Conservation (phyloP, 2,797 vertebrate species). For the Urosaurus nigricauda region DNA sequence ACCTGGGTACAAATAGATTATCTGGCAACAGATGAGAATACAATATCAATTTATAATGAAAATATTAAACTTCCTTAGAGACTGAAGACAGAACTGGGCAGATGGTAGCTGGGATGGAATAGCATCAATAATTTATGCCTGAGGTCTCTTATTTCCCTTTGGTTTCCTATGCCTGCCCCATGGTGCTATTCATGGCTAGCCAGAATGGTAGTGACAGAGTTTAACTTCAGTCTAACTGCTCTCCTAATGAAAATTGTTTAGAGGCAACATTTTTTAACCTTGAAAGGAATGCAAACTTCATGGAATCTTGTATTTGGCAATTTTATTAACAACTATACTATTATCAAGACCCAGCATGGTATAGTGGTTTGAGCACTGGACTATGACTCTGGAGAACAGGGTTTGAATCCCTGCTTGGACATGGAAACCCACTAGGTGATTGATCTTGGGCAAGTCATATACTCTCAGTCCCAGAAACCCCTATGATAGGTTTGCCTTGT, state of each 20-base stretch:
- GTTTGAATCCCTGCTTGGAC: too few relatives aligned
- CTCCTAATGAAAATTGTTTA: neutral
- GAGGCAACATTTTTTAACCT: neutral
- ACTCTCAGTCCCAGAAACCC: too few relatives aligned
- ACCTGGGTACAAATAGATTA: slow-evolving; percentile 11
- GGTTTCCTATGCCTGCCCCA: slow-evolving; percentile 15
- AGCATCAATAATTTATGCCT: slow-evolving; percentile 29
- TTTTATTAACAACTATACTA: neutral
- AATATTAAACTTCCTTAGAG: slow-evolving; percentile 38
- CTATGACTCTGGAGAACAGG: too few relatives aligned
- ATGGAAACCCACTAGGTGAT: too few relatives aligned
- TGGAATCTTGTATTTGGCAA: neutral
- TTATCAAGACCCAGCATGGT: too few relatives aligned
- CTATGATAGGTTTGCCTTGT: too few relatives aligned
- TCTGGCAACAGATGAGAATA: neutral
- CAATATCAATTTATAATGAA: slow-evolving; percentile 28
- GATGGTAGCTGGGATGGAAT: slow-evolving; percentile 7
- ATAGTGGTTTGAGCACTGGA: too few relatives aligned
- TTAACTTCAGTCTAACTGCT: neutral
- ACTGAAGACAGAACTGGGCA: slow-evolving; percentile 20
- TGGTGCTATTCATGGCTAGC: slow-evolving; percentile 4
- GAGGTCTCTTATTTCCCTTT: slow-evolving; percentile 40
- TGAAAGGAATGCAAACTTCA: neutral
- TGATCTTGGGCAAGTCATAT: too few relatives aligned
- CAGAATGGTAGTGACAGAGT: neutral